Base-by-base conservation (phyloP, 2,113 vertebrate genomes). In the Hyperoodon ampullatus region DNA sequence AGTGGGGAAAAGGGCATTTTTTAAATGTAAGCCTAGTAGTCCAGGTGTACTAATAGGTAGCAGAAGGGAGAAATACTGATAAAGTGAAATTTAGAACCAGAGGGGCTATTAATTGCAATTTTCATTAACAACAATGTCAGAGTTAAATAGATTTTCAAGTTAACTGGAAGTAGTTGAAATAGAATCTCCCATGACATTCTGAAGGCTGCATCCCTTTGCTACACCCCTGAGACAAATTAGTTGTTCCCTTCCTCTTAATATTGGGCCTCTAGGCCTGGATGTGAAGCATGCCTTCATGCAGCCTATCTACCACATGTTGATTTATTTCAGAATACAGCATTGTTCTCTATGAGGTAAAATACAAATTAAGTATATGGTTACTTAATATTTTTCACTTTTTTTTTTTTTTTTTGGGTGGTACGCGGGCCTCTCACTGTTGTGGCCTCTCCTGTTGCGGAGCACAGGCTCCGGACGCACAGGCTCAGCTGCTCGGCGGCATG, bases 11-110 rank as follows among this genome's bases (percentile, higher is more conserved):
- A 83, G 53, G 58, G 82, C 65, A 58, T 93, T 91, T 81, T 81
- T 93, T 50, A 12, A 65, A 65, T 39, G 18, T 66, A 88, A 77
- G 50, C 39, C 75, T 65, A 44, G 26, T 47, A 44, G 66, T 72
- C 82, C 78, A 28, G 39, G 26, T 33, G 0, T 89, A 44, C 74
- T 83, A 85, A 93, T 55, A 30, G 16, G 35, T 39, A 88, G 42
- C 61, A 81, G 70, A 93, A 24, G 66, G 33, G 66, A 66, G 24
- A 92, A 93, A 90, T 53, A 88, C 21, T 10, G 53, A 81, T 92
- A 53, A 74, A 77, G 24, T 94, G 53, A 94, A 95, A 95, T 68
- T 85, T 82, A 84, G 14, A 90, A 81, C 44, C 65, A 85, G 93
- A 91, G 30, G 90, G 23, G n/a, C 35, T 77, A 66, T 39, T 90